Conservation (phyloP, 2,113 vertebrate genomes). For the Arothron firmamentum region DNA sequence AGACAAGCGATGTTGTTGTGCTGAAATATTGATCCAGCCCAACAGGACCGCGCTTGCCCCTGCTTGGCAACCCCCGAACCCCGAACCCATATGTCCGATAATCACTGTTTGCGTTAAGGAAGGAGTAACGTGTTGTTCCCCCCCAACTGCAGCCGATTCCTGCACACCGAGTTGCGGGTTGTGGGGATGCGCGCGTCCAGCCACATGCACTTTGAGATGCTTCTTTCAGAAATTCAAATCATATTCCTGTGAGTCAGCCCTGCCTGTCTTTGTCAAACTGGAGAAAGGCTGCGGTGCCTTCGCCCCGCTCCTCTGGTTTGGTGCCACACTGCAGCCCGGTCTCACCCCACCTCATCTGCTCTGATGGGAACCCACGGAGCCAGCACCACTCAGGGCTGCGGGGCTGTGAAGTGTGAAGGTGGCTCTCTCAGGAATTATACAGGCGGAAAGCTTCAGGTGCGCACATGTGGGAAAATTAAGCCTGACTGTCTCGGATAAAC, state of each 20-base stretch:
- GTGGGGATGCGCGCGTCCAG: slow-evolving; percentile 5
- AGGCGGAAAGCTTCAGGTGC: no score
- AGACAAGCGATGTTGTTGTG: slow-evolving; percentile 17
- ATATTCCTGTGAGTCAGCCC: background rate
- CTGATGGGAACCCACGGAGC: slow-evolving; percentile 20
- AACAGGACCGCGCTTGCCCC: slow-evolving; percentile 13
- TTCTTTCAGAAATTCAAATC: background rate
- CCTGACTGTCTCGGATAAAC: slow-evolving; percentile 57
- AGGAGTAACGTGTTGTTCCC: slow-evolving; percentile 28
- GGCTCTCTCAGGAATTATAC: no score
- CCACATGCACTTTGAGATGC: background rate
- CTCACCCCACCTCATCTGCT: slow-evolving; percentile 40
- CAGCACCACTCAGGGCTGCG: slow-evolving; percentile 15
- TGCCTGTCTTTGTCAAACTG: slow-evolving; percentile 43
- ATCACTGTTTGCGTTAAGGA: slow-evolving; percentile 47
- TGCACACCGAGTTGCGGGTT: slow-evolving; percentile 28
- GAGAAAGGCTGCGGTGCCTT: slow-evolving; percentile 15
- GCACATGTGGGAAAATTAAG: slow-evolving; percentile 10
- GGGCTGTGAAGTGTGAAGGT: no score
- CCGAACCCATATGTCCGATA: slow-evolving; percentile 15
- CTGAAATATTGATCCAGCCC: slow-evolving; percentile 12
- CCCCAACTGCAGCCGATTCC: slow-evolving; percentile 52
- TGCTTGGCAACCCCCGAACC: slow-evolving; percentile 11
- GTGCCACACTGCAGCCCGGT: slow-evolving; percentile 45
- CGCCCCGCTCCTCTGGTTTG: slow-evolving; percentile 27